Percentiles rank a stretch among this genome's conserved stretches.
These are phyloP conservation scores for Lutjanus argentimaculatus DNA, from an alignment of 2,797 vertebrate genomes.

Conservation along the genomic window DNA sequence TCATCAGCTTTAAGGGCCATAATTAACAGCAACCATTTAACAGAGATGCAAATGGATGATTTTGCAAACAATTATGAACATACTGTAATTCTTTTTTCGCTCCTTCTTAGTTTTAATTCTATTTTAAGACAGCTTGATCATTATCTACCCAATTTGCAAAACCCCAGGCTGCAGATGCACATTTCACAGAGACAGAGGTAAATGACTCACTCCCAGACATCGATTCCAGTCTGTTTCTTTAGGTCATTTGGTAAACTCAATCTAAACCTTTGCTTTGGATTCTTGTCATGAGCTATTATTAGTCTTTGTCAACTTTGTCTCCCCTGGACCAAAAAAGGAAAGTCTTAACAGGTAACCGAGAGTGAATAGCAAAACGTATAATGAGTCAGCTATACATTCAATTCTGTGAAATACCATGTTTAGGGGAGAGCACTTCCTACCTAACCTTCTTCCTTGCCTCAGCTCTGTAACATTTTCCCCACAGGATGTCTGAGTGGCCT, in stretches of 20 bases:
- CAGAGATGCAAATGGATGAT: conserved; percentile 10
- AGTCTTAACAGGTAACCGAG: neutral
- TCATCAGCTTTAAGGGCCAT: conserved; percentile 27
- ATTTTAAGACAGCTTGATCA: conserved; percentile 32
- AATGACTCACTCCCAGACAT: conserved; percentile 37
- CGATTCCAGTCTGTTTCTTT: conserved; percentile 30
- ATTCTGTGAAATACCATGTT: conserved; percentile 4
- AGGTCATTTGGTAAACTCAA: conserved; percentile 43
- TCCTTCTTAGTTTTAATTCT: conserved; percentile 21
- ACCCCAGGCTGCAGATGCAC: conserved; percentile 23
- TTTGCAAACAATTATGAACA: conserved; percentile 33
- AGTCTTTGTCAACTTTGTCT: conserved; percentile 23
- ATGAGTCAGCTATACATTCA: conserved; percentile 28
- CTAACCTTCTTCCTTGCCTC: neutral
- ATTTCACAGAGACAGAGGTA: conserved; percentile 26
- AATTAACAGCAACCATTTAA: conserved; percentile 34
- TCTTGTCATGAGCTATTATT: conserved; percentile 18
- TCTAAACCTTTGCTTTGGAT: conserved; percentile 34
- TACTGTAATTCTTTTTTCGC: conserved; percentile 18
- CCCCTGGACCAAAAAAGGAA: neutral
- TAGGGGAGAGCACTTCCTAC: neutral
- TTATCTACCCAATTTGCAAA: conserved; percentile 31
- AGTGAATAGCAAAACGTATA: neutral
- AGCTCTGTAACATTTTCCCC: conserved; percentile 20
- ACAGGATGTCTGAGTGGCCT: conserved; percentile 19